phyloP scores from a whole-genome alignment of 2,113 vertebrate species.

The Hippopotamus amphibius region DNA sequence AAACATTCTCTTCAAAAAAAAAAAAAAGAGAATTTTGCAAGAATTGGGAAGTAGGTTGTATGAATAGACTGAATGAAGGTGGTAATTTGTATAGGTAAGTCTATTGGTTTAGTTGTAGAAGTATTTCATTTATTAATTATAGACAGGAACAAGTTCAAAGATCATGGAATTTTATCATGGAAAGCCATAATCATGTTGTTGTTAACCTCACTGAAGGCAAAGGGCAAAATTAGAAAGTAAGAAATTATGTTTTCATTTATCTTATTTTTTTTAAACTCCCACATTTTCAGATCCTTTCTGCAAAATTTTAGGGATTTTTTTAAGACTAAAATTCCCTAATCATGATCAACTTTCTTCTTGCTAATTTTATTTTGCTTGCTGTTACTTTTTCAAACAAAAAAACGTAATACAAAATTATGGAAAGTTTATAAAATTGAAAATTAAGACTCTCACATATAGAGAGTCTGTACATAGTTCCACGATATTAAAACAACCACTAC shows the following conservation, averaged over 20 bases:
- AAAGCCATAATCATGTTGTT: background rate
- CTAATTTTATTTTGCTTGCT: constrained; percentile 31
- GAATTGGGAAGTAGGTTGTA: background rate
- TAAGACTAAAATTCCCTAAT: background rate
- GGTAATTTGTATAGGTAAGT: background rate
- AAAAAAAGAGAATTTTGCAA: background rate
- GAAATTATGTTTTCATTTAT: background rate
- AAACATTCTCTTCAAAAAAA: too few species aligned
- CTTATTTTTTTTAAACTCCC: background rate
- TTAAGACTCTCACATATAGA: background rate
- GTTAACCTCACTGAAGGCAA: background rate
- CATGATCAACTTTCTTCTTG: background rate
- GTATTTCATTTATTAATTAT: constrained; percentile 19
- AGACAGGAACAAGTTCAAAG: constrained; percentile 15
- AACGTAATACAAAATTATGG: background rate
- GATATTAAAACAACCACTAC: constrained; percentile 31
- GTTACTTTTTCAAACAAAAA: constrained; percentile 42
- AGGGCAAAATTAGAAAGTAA: background rate
- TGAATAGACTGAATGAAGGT: background rate
- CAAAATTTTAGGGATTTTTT: background rate
- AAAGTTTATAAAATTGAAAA: constrained; percentile 45
- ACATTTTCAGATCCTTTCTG: constrained; percentile 5
- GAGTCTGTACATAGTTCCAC: background rate
- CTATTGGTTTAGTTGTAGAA: background rate
- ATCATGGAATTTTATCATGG: background rate